A percentile compares a stretch with the other conserved stretches of the same genome.
These are phyloP conservation scores for Scopus umbretta DNA, from an alignment of 2,113 vertebrate species.

Conservation along the genomic window DNA sequence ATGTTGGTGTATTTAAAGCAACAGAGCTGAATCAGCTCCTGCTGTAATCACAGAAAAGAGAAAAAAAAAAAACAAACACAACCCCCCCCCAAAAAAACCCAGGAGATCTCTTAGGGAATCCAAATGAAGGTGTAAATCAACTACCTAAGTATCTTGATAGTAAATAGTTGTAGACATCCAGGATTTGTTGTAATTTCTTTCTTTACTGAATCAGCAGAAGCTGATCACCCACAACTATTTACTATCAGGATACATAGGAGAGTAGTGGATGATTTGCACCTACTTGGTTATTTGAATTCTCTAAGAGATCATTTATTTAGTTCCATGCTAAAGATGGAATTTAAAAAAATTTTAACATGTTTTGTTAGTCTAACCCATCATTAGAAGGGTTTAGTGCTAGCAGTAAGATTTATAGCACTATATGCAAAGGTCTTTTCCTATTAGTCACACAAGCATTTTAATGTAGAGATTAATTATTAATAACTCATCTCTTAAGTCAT, in stretches of 20 bases:
- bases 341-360: neutral
- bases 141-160: neutral
- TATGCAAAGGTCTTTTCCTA: neutral
- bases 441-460: conserved; percentile 57
- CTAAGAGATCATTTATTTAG: neutral
- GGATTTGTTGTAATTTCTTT: neutral
- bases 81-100: too few relatives aligned
- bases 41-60: neutral
- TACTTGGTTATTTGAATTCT: neutral
- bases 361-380: neutral
- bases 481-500: neutral
- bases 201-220: neutral
- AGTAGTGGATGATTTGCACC: neutral
- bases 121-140: neutral
- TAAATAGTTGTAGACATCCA: neutral
- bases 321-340: neutral
- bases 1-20: neutral
- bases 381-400: neutral
- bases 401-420: conserved; percentile 35
- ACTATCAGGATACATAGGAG: neutral
- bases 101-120: neutral
- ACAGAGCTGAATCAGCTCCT: neutral
- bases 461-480: conserved; percentile 67
- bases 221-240: neutral
- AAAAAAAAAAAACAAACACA: too few relatives aligned